phyloP scores from a whole-genome alignment of 2,113 vertebrate genomes.

The Neolamprologus falcicula region DNA sequence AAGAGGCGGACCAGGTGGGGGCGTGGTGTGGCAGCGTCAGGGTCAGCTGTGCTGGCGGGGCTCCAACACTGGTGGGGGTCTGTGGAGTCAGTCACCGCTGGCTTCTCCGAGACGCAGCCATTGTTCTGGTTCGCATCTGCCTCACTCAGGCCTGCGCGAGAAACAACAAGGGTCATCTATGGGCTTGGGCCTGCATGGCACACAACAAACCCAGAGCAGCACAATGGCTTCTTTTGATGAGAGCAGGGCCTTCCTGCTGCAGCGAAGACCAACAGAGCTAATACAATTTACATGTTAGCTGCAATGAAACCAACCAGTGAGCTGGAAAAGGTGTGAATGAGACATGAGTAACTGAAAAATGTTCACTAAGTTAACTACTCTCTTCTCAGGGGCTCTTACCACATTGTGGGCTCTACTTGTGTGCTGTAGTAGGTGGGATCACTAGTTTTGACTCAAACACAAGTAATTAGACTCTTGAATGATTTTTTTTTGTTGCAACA shows the following conservation, averaged over 20 bases:
- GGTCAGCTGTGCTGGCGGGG: conserved; percentile 83
- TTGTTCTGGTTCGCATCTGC: conserved; percentile 97
- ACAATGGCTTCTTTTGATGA: conserved; percentile 79
- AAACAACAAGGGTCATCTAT: conserved; percentile 90
- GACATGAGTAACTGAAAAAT: not conserved
- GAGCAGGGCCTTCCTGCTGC: conserved; percentile 28
- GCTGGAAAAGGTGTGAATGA: not conserved
- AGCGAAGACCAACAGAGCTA: not conserved
- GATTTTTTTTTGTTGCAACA: not conserved
- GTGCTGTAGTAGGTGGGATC: not conserved
- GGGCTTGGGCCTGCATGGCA: conserved; percentile 81
- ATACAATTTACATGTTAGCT: not conserved
- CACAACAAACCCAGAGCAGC: conserved; percentile 58
- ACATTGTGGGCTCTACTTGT: not conserved
- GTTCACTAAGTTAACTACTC: not conserved
- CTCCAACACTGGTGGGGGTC: conserved; percentile 79
- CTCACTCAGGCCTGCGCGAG: conserved; percentile 81
- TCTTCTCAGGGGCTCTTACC: not conserved
- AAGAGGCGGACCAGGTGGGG: conserved; percentile 99
- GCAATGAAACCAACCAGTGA: not conserved
- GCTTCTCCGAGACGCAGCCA: conserved; percentile 83
- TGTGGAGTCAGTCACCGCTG: conserved; percentile 92
- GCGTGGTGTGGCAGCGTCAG: conserved; percentile 75
- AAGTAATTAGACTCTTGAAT: not conserved
- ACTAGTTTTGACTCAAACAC: not conserved